Evolutionary conservation across 2,113 vertebrate species (phyloP), one percentile per base, ranked within the genome.

Genomic region (Malurus elegans): DNA sequence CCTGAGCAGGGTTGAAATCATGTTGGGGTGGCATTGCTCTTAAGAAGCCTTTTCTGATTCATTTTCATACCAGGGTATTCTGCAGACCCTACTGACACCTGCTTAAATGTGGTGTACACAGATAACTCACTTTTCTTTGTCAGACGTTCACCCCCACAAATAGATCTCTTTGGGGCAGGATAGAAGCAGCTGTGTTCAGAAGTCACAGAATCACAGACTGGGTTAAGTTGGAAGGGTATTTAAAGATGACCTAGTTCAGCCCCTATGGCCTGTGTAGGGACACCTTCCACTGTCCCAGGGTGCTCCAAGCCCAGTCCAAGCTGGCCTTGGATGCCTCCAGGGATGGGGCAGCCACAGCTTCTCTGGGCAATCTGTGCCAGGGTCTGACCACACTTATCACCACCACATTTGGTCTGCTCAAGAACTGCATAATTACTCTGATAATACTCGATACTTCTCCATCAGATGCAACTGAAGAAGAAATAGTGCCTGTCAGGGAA

Each of bases 381-480:
- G n/a, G 14, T 9, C 64, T 73, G 2, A 0, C 17, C 29, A 38
- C 58, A 13, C 19, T 79, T 21, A 15, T 42, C 10, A 8, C 45
- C 62, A 60, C 36, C 38, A 15, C 56, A 60, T 32, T 67, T 93
- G 44, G 40, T 48, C 48, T 92, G 5, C 89, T 92, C 61, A 50
- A 38, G 80, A 91, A 53, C 70, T 92, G 45, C 76, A 86, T 57
- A 60, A 82, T 90, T 90, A 57, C 71, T 92, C 76, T 48, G 31
- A 17, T 40, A 94, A 91, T 88, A 67, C 47, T 61, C 88, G n/a
- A 50, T 48, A 12, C 50, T 91, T 38, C 76, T 50, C 50, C n/a
- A 13, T 66, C 51, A 72, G 61, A 66, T 94, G 29, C 69, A 94
- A 38, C 64, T 88, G 80, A 86, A 96, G 88, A 60, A 86, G 91